Base-by-base conservation (phyloP, 2,888 invertebrate species). In the Drosophila infuscata region DNA sequence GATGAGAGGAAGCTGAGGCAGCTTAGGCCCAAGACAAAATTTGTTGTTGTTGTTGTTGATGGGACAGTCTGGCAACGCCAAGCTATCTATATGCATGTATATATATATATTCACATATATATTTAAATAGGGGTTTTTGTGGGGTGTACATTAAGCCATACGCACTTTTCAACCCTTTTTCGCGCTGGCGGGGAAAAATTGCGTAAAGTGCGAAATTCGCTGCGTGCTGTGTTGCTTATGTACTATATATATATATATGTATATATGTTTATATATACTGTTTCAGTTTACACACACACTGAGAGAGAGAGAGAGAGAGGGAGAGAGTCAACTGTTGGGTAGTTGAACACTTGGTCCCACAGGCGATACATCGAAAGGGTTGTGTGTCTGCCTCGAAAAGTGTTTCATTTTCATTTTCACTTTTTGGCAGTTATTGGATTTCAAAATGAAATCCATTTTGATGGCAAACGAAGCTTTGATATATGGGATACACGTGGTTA, bases 371-470 rank as follows among this genome's bases (percentile, higher is more conserved):
- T 46, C 57, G 43, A 86, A 85, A 85, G 89, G 87, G 89, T 85
- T 87, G 82, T n/a, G 29, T 36, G 46, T 70, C 79, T 71, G 58
- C 61, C 43, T 29, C 78, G 64, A 68, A 68, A 87, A 87, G 60
- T 82, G 85, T 80, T 88, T 86, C 75, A 71, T 74, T 86, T 77
- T 77, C 76, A 59, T 73, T 74, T 85, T 76, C 46, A 64, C 75
- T 52, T 71, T 76, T 79, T 76, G 77, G 80, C 88, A 78, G 86
- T 85, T 90, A 89, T 89, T 90, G 88, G 89, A 88, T 89, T 88
- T 88, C 91, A 90, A 90, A 90, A 88, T 88, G 88, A 88, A 89
- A 85, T 83, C 91, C 89, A 89, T 88, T 88, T 90, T 88, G 85
- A 81, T 81, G 88, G 78, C 74, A 74, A 82, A 86, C 70, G 86